Evolutionary conservation across 2,797 vertebrate species (phyloP).

Genomic region (Coccyzus lansbergi): DNA sequence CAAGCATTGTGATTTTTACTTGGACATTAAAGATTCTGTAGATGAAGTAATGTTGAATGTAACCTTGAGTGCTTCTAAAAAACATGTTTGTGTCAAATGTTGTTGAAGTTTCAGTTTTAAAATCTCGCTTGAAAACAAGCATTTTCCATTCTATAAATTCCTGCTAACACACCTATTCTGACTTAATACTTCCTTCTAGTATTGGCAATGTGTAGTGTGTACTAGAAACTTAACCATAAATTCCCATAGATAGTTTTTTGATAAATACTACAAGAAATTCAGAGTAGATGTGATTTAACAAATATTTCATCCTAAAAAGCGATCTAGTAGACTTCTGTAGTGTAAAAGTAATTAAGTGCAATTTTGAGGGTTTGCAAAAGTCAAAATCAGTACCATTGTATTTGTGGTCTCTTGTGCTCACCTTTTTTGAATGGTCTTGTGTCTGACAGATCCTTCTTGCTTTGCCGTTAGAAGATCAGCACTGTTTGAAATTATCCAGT

Average conservation of each 20-base stretch:
- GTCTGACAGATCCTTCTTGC: not conserved
- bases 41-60: not conserved
- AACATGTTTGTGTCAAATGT: not conserved
- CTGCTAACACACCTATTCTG: not conserved
- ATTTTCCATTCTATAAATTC: not conserved
- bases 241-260: not conserved
- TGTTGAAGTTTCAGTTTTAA: not conserved
- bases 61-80: not conserved
- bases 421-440: not conserved
- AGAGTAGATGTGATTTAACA: not conserved
- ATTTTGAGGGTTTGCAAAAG: not conserved
- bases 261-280: not conserved
- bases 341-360: not conserved
- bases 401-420: fast-evolving
- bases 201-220: fast-evolving
- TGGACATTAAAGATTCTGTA: not conserved
- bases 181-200: not conserved
- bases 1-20: not conserved
- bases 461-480: not conserved
- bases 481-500: not conserved
- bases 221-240: not conserved
- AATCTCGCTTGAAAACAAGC: not conserved
- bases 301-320: not conserved
- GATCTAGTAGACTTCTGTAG: not conserved
- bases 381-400: not conserved